Evolutionary conservation across 2,113 vertebrate genomes (phyloP).

Genomic region (Phaethon lepturus): DNA sequence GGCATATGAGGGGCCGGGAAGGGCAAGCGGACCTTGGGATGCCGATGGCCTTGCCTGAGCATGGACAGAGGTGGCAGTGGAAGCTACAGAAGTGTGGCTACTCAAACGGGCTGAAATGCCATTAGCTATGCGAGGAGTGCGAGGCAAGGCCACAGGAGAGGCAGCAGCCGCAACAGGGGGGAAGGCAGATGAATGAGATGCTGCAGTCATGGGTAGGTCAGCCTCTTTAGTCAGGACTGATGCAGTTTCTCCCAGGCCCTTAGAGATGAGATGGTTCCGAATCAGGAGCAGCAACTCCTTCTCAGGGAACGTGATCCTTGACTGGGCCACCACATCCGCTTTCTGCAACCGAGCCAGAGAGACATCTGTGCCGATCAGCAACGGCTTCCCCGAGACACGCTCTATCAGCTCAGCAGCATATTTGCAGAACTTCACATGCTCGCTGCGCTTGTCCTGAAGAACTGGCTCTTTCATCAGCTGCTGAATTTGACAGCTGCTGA

Average conservation of each 20-base stretch:
- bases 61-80: slow-evolving; percentile 78
- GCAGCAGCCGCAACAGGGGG: slow-evolving; percentile 82
- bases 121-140: slow-evolving; percentile 91
- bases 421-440: slow-evolving; percentile 97
- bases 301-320: slow-evolving; percentile 93
- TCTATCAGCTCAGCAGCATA: slow-evolving; percentile 95
- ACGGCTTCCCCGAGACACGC: slow-evolving; percentile 92
- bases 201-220: slow-evolving; percentile 92
- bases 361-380: slow-evolving; percentile 94
- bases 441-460: slow-evolving; percentile 97
- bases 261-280: slow-evolving; percentile 95
- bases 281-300: slow-evolving; percentile 95
- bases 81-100: slow-evolving; percentile 79
- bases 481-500: slow-evolving; percentile 98
- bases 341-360: slow-evolving; percentile 94
- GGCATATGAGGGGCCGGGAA: slow-evolving; percentile 80
- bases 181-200: slow-evolving; percentile 86
- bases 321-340: slow-evolving; percentile 97
- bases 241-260: slow-evolving; percentile 92
- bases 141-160: slow-evolving; percentile 86
- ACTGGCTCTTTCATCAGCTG: slow-evolving; percentile 98
- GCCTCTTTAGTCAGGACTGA: slow-evolving; percentile 91
- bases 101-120: slow-evolving; percentile 86
- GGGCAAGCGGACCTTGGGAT: slow-evolving; percentile 77
- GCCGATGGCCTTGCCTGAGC: slow-evolving; percentile 82